phyloP scores from a whole-genome alignment of 2,888 invertebrate species.

The Acleris cristana region DNA sequence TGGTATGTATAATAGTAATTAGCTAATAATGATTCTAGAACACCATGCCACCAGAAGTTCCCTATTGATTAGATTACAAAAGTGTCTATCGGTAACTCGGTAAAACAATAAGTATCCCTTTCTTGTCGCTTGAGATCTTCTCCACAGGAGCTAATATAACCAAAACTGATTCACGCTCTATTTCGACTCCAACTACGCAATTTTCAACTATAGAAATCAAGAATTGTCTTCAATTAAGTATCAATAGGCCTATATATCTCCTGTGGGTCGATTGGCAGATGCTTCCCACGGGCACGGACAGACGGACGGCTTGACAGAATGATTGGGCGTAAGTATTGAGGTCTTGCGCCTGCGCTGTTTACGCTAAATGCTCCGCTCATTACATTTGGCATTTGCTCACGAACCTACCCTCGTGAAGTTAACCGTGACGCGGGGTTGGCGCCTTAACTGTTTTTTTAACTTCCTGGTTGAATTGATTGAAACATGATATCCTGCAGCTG shows the following conservation, averaged over 20 bases:
- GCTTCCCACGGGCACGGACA: conserved; percentile 64
- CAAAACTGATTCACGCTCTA: neutral
- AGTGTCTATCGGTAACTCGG: too few relatives aligned
- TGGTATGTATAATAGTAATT: too few relatives aligned
- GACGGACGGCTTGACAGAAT: conserved; percentile 72
- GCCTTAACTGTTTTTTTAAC: conserved; percentile 15
- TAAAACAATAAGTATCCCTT: too few relatives aligned
- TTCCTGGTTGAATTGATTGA: conserved; percentile 5
- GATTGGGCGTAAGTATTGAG: conserved; percentile 74
- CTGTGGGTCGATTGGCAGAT: conserved; percentile 47
- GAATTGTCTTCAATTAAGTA: conserved; percentile 23
- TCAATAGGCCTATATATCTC: conserved; percentile 31
- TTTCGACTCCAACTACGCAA: conserved; percentile 1
- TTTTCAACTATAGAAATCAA: conserved; percentile 2
- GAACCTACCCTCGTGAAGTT: conserved; percentile 54
- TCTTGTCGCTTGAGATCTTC: too few relatives aligned
- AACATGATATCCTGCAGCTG: neutral
- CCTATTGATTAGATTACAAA: too few relatives aligned
- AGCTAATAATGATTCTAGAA: too few relatives aligned
- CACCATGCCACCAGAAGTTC: too few relatives aligned
- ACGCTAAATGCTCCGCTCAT: conserved; percentile 67
- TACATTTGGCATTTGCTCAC: conserved; percentile 73
- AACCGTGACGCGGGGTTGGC: conserved; percentile 27
- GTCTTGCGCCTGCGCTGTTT: conserved; percentile 56
- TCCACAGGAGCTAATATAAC: neutral